Conservation (phyloP, 2,113 vertebrate species). For the Trochalopteron elliotii region DNA sequence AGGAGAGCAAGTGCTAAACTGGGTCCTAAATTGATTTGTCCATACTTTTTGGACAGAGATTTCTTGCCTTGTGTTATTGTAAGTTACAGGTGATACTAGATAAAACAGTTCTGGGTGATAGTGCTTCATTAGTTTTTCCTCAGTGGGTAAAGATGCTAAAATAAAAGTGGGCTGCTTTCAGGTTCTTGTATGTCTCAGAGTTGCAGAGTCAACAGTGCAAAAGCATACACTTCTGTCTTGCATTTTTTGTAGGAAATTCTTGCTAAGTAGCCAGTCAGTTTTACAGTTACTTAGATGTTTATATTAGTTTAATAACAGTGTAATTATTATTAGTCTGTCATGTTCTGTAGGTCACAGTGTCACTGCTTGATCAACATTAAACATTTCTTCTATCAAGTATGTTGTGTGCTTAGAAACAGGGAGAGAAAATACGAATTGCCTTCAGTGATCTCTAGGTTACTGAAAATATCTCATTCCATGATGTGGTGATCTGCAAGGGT, state of each 20-base stretch:
- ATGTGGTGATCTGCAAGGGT: not conserved
- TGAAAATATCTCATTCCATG: not conserved
- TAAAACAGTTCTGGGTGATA: not conserved
- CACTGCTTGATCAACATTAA: not conserved
- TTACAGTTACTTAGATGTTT: not conserved
- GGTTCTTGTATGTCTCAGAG: not conserved
- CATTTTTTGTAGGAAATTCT: not conserved
- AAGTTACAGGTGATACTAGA: not conserved
- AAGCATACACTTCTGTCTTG: not conserved
- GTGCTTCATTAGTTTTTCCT: not conserved
- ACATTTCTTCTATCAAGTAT: accelerated
- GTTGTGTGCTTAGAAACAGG: not conserved
- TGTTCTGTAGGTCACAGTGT: not conserved
- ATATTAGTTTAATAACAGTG: not conserved
- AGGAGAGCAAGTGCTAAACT: not conserved
- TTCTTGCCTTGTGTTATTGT: not conserved
- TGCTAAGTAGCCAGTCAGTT: not conserved
- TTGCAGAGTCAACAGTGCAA: not conserved
- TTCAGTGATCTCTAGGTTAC: not conserved
- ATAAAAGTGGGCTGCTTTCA: not conserved
- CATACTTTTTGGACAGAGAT: not conserved
- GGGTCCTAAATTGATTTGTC: not conserved
- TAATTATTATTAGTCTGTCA: not conserved
- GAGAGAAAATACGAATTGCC: not conserved
- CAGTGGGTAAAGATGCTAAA: not conserved